phyloP scores from a whole-genome alignment of 2,888 invertebrate genomes.

The Euplagia quadripunctaria region DNA sequence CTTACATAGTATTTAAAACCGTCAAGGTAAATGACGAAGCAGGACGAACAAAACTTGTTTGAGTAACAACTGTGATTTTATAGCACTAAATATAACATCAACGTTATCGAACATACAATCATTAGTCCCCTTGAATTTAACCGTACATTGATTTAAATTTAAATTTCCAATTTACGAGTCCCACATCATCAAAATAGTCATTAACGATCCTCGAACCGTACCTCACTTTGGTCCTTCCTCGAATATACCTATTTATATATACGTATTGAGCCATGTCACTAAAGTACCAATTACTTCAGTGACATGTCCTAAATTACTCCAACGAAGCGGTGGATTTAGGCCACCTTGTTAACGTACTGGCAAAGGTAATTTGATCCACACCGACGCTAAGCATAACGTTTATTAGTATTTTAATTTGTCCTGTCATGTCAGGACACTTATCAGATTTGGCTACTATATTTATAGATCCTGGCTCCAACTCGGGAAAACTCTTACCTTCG shows the following conservation, averaged over 20 bases:
- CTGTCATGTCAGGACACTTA: not conserved
- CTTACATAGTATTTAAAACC: no score
- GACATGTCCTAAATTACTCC: slow-evolving; percentile 12
- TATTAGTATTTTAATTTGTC: not conserved
- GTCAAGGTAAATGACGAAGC: no score
- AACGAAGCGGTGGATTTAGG: not conserved
- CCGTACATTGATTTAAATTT: not conserved
- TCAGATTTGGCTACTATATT: not conserved
- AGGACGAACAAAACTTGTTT: no score
- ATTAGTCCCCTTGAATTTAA: no score
- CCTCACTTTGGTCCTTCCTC: not conserved
- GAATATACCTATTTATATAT: not conserved
- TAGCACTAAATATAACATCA: no score
- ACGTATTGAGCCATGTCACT: not conserved
- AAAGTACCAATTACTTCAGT: slow-evolving; percentile 17
- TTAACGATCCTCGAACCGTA: not conserved
- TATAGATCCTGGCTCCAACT: not conserved
- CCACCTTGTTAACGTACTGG: slow-evolving; percentile 1
- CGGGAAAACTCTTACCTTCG: not conserved
- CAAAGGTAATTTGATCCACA: not conserved
- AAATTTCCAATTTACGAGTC: not conserved
- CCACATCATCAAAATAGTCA: not conserved
- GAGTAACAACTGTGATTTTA: no score
- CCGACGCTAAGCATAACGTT: not conserved
- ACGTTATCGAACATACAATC: no score